Evolutionary conservation across 2,797 vertebrate genomes (phyloP), one percentile per base, ranked within the genome.

Genomic region (Peromyscus attwateri): DNA sequence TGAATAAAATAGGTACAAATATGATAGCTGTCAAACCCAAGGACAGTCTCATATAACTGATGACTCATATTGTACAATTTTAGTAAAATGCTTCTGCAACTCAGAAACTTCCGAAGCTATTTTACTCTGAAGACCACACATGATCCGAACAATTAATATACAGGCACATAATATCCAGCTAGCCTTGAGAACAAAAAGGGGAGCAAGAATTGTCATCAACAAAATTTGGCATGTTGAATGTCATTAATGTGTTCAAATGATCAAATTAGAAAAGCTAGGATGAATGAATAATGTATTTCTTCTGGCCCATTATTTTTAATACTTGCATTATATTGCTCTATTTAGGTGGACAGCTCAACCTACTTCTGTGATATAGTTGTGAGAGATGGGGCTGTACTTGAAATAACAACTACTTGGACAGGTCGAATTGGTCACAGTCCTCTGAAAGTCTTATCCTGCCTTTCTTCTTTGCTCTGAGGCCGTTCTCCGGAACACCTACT

Each of bases 121-220:
- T 91, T 96, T 90, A 90, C 60, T 94, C 88, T 60, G 29, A 88
- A 95, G 49, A 71, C 2, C 21, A 57, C 8, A 85, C 17, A 17
- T 77, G 68, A 31, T 40, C 77, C 92, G 31, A 82, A 60, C 87
- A 89, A 46, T 76, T 92, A 87, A 76, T 40, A 88, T 21, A 64
- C 6, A 93, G 37, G 17, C 46, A 75, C 0, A 3, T 68, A 94
- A 62, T 62, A 68, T 93, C 83, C 76, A 80, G 14, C 16, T 83
- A 71, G 34, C 27, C 76, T 95, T 91, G 49, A 70, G 55, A 7
- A 89, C 29, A 49, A 89, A 89, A 76, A 77, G 37, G 76, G 70
- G 37, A 93, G 8, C 68, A 89, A 68, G 55, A 52, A 31, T 60
- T 87, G 34, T 85, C 60, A 64, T 91, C 34, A 52, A 31, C 6